These are phyloP conservation scores for Diaperis boleti DNA, from an alignment of 2,888 invertebrate species.

Conservation along the genomic window DNA sequence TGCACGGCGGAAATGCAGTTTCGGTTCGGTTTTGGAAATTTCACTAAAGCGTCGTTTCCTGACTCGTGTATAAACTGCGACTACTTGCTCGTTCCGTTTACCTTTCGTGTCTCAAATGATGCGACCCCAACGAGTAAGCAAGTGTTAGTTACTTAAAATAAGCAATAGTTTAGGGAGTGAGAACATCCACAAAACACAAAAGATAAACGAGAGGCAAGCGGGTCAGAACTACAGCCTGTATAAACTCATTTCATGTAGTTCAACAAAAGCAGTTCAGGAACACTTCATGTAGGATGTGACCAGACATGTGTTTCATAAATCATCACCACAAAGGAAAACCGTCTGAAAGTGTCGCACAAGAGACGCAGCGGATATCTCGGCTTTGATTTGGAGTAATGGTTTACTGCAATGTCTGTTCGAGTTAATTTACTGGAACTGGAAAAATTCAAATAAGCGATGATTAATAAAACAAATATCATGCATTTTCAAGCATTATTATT, in stretches of 20 bases:
- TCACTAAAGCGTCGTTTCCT: constrained; percentile 49
- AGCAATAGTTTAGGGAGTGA: constrained; percentile 1
- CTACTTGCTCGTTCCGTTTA: constrained; percentile 15
- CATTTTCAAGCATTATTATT: constrained; percentile 90
- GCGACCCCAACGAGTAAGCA: constrained; percentile 21
- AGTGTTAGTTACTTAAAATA: constrained; percentile 34
- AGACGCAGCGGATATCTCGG: not conserved
- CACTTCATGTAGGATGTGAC: constrained; percentile 33
- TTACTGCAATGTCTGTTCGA: constrained; percentile 29
- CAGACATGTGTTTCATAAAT: constrained; percentile 29
- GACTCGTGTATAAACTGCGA: constrained; percentile 24
- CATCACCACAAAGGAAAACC: constrained; percentile 30
- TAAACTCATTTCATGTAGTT: constrained; percentile 42
- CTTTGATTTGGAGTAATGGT: constrained; percentile 27
- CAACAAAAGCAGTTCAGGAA: constrained; percentile 46
- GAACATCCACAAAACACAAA: constrained; percentile 52
- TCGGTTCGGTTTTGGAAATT: constrained; percentile 41
- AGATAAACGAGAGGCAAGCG: constrained; percentile 55
- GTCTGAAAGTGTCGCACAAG: not conserved
- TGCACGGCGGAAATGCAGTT: constrained; percentile 23
- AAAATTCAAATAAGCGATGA: constrained; percentile 65
- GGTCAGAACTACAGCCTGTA: constrained; percentile 52
- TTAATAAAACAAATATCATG: constrained; percentile 87
- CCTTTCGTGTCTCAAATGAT: constrained; percentile 15
- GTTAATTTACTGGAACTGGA: constrained; percentile 53